These are phyloP conservation scores for Neodiprion fabricii DNA, from an alignment of 1,140 invertebrate species.

Conservation along the genomic window DNA sequence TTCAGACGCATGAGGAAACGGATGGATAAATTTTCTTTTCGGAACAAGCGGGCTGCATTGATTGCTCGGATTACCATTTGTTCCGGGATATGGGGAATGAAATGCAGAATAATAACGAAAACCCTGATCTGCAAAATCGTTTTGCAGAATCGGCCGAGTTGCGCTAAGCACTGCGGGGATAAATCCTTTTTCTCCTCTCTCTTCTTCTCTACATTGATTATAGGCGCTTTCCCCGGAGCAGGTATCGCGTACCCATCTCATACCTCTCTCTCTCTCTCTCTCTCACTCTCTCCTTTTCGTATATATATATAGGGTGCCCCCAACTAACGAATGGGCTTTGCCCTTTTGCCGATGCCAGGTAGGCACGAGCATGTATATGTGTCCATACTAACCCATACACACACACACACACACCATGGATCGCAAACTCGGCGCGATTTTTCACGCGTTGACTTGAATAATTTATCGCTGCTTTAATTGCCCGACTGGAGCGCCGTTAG, in stretches of 20 bases:
- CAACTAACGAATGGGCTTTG: neutral
- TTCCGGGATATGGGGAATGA: neutral
- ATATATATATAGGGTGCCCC: too few species aligned
- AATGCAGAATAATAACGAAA: too few species aligned
- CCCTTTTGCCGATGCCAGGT: neutral
- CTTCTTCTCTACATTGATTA: neutral
- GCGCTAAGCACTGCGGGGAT: neutral
- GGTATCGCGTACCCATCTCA: neutral
- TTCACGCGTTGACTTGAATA: slow-evolving; percentile 7
- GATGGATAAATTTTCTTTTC: too few species aligned
- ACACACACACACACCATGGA: neutral
- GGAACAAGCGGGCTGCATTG: too few species aligned
- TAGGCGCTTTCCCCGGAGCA: neutral
- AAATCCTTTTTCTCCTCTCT: neutral
- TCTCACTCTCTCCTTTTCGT: too few species aligned
- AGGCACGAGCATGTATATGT: neutral
- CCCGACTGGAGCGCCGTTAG: neutral
- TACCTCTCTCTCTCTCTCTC: neutral
- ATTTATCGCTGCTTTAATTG: slow-evolving; percentile 3
- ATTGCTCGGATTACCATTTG: neutral
- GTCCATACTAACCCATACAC: too few species aligned
- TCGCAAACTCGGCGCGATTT: neutral
- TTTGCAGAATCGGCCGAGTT: neutral
- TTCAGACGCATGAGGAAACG: too few species aligned
- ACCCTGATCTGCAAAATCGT: neutral